Percentiles rank a stretch among this genome's conserved stretches.
phyloP scores from a whole-genome alignment of 2,797 vertebrate genomes.

The Lacerta agilis region DNA sequence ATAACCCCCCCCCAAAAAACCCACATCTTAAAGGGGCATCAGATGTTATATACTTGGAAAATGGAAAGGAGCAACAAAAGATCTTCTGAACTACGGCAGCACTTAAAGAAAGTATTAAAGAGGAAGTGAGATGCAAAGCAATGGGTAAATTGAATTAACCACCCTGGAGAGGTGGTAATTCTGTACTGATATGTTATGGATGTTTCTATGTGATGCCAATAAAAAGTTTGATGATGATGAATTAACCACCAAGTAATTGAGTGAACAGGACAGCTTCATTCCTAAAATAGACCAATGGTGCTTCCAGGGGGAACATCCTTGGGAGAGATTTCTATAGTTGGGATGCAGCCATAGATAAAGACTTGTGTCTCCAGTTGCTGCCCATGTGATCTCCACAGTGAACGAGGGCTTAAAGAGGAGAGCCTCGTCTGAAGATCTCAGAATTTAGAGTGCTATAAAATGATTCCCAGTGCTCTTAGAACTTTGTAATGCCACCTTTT shows the following conservation, averaged over 20 bases:
- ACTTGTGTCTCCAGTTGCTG: not conserved
- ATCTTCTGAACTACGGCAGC: not conserved
- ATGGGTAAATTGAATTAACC: not conserved
- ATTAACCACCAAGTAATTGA: not conserved
- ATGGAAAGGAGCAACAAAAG: not conserved
- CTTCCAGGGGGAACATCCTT: not conserved
- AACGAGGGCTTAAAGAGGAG: not conserved
- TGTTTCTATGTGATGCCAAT: too few species aligned
- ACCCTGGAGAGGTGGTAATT: too few species aligned
- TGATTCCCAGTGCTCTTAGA: fast-evolving
- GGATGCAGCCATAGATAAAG: not conserved
- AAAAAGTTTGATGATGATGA: not conserved
- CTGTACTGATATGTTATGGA: too few species aligned
- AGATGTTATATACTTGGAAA: not conserved
- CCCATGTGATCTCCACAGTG: not conserved
- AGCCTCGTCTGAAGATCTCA: not conserved
- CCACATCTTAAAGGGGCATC: too few species aligned
- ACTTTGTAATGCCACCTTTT: not conserved
- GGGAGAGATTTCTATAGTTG: not conserved
- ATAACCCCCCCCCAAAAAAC: too few species aligned
- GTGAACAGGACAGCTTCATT: not conserved
- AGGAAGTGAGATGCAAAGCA: not conserved
- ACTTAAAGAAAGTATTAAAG: not conserved
- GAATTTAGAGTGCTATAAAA: not conserved
- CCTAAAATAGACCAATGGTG: not conserved